Percentiles rank a stretch among this genome's conserved stretches.
These are phyloP conservation scores for Sylvia atricapilla DNA, from an alignment of 2,113 vertebrate genomes.

Conservation along the genomic window DNA sequence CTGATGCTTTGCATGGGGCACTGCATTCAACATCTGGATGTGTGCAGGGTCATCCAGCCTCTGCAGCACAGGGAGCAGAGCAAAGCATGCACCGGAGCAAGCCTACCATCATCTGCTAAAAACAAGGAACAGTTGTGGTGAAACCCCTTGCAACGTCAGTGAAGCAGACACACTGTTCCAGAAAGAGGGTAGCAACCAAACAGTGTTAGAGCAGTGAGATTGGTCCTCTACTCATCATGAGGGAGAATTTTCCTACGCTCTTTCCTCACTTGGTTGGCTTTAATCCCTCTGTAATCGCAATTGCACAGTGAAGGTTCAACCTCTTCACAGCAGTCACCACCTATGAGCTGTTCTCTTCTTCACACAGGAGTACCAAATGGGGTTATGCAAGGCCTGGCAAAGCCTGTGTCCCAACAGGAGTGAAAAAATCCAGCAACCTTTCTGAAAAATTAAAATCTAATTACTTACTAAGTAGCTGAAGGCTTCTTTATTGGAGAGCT, in stretches of 20 bases:
- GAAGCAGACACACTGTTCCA: background rate
- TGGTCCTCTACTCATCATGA: background rate
- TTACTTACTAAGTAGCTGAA: background rate
- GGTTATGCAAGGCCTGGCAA: background rate
- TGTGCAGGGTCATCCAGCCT: background rate
- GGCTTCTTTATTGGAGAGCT: background rate
- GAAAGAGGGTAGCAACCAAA: background rate
- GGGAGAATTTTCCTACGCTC: background rate
- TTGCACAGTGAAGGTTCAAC: background rate
- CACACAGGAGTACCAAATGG: background rate
- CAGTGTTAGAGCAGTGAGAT: background rate
- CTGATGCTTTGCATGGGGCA: fast-evolving
- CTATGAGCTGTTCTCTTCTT: background rate
- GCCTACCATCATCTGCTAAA: background rate
- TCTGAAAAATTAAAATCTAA: background rate
- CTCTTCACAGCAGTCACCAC: background rate
- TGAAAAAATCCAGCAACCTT: background rate
- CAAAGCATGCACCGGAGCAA: background rate
- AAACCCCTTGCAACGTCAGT: background rate
- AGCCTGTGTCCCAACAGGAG: background rate
- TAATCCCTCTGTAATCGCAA: background rate
- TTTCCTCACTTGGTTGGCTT: background rate
- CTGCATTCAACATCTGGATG: fast-evolving
- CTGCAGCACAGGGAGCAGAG: background rate
- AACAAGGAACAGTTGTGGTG: background rate